Evolutionary conservation across 1,140 invertebrate genomes (phyloP).

Genomic region (Trissolcus basalis): DNA sequence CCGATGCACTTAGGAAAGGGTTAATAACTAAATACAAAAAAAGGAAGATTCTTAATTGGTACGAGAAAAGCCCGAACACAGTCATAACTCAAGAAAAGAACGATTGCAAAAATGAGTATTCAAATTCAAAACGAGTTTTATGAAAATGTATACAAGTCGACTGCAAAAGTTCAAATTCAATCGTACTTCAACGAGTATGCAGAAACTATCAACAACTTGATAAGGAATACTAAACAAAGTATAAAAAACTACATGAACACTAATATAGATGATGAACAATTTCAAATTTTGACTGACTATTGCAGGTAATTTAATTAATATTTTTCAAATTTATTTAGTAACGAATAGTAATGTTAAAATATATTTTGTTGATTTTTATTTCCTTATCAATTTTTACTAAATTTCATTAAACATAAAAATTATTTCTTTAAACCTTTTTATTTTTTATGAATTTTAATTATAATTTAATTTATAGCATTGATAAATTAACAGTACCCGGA

Average conservation of each 20-base stretch:
- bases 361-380: too few relatives aligned
- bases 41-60: too few relatives aligned
- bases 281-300: slow-evolving; percentile 40
- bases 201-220: background rate
- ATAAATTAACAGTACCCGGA: slow-evolving; percentile 47
- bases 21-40: too few relatives aligned
- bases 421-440: too few relatives aligned
- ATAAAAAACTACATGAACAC: slow-evolving; percentile 30
- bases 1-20: too few relatives aligned
- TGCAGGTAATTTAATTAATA: slow-evolving; percentile 29
- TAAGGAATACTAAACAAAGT: background rate
- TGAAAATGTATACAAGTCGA: slow-evolving; percentile 44
- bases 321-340: too few relatives aligned
- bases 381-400: background rate
- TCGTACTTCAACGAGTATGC: slow-evolving; percentile 38
- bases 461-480: slow-evolving; percentile 15
- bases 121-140: slow-evolving; percentile 21
- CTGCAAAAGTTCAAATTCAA: slow-evolving; percentile 32
- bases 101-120: slow-evolving; percentile 18
- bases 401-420: too few relatives aligned
- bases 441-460: background rate
- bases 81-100: too few relatives aligned
- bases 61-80: too few relatives aligned
- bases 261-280: slow-evolving; percentile 10
- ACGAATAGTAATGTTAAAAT: too few relatives aligned